These are phyloP conservation scores for Daubentonia madagascariensis DNA, from an alignment of 2,113 vertebrate genomes.

Conservation along the genomic window DNA sequence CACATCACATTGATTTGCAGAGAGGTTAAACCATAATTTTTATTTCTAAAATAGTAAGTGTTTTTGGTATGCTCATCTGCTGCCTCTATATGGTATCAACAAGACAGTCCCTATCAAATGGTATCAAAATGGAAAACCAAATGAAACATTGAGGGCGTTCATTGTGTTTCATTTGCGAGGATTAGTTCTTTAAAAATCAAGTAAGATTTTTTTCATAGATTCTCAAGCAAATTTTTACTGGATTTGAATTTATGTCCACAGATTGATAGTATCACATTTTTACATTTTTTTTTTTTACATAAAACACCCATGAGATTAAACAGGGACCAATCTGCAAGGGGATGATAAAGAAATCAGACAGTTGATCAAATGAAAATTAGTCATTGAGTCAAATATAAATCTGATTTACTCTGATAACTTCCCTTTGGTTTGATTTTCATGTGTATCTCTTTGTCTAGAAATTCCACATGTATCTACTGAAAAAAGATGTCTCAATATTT, in stretches of 20 bases:
- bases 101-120: not conserved
- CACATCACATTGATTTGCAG: not conserved
- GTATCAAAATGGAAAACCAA: not conserved
- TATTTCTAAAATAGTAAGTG: not conserved
- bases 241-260: constrained; percentile 5
- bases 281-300: not conserved
- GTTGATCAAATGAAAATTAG: constrained; percentile 9
- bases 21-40: not conserved
- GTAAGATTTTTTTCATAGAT: not conserved
- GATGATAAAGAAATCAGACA: not conserved
- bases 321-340: not conserved
- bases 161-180: not conserved
- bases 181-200: not conserved
- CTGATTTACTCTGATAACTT: not conserved
- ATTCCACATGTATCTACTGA: not conserved
- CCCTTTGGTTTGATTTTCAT: constrained; percentile 6
- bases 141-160: not conserved
- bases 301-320: constrained; percentile 10
- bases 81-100: not conserved
- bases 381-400: constrained; percentile 12
- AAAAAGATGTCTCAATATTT: not conserved
- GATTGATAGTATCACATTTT: not conserved
- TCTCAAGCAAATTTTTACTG: constrained; percentile 10
- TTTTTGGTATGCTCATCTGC: not conserved
- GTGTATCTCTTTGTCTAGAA: not conserved